These are phyloP conservation scores for Acholoe squamosa DNA, from an alignment of 2,888 invertebrate genomes.

Conservation along the genomic window DNA sequence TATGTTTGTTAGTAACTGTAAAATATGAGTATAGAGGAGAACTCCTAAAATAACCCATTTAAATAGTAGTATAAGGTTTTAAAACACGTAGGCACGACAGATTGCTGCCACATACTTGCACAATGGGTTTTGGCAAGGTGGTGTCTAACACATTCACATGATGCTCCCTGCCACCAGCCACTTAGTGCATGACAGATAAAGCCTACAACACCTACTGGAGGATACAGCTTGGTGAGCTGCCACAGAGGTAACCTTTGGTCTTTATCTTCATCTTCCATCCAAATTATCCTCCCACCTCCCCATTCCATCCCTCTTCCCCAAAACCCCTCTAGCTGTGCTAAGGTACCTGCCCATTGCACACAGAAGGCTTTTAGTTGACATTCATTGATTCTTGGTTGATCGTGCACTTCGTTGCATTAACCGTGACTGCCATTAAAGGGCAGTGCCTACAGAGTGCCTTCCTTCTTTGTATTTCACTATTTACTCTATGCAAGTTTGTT, in stretches of 20 bases:
- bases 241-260: background rate
- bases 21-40: no score
- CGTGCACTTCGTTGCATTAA: background rate
- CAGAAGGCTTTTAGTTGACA: background rate
- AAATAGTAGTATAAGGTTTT: no score
- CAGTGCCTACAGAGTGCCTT: no score
- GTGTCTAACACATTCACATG: background rate
- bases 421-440: no score
- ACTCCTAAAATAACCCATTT: no score
- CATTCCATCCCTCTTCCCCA: background rate
- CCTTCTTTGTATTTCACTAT: no score
- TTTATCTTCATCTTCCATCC: background rate
- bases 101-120: background rate
- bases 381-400: constrained; percentile 11
- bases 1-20: no score
- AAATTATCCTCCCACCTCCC: background rate
- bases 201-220: background rate
- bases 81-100: no score
- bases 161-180: background rate
- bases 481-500: no score
- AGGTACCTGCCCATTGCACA: background rate
- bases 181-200: background rate
- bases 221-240: background rate
- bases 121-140: background rate
- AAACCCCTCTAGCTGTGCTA: background rate